Percentiles rank a stretch among this genome's conserved stretches.
Conservation (phyloP, 2,113 vertebrate species). For the Xiphorhynchus elegans region DNA sequence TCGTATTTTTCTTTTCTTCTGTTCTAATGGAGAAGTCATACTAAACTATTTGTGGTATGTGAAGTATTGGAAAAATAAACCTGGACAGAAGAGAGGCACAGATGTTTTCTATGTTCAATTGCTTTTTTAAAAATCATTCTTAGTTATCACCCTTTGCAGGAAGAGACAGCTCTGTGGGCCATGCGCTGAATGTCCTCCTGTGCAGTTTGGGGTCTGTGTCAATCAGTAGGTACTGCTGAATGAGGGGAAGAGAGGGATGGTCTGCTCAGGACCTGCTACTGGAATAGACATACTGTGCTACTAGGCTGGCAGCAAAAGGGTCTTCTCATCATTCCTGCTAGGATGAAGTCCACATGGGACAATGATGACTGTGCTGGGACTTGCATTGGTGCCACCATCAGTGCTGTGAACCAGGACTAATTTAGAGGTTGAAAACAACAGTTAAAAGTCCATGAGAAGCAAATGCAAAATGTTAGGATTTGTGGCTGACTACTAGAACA, state of each 20-base stretch:
- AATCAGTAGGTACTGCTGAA: not conserved
- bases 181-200: not conserved
- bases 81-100: slow-evolving; percentile 47
- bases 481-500: not conserved
- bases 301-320: not conserved
- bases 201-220: not conserved
- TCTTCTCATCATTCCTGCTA: not conserved
- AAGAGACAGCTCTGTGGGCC: not conserved
- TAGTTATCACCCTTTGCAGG: not conserved
- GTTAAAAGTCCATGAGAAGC: not conserved
- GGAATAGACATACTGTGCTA: not conserved
- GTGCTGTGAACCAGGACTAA: not conserved
- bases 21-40: slow-evolving; percentile 35
- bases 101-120: slow-evolving; percentile 64
- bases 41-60: slow-evolving; percentile 68
- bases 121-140: not conserved
- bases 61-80: slow-evolving; percentile 74
- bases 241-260: not conserved
- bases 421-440: not conserved
- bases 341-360: not conserved
- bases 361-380: not conserved
- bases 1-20: slow-evolving; percentile 63
- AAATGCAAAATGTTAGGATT: not conserved
- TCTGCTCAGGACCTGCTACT: not conserved
- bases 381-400: not conserved